Evolutionary conservation across 2,888 invertebrate species (phyloP), one percentile per base, ranked within the genome.

Genomic region (Rhodophaea formosa): DNA sequence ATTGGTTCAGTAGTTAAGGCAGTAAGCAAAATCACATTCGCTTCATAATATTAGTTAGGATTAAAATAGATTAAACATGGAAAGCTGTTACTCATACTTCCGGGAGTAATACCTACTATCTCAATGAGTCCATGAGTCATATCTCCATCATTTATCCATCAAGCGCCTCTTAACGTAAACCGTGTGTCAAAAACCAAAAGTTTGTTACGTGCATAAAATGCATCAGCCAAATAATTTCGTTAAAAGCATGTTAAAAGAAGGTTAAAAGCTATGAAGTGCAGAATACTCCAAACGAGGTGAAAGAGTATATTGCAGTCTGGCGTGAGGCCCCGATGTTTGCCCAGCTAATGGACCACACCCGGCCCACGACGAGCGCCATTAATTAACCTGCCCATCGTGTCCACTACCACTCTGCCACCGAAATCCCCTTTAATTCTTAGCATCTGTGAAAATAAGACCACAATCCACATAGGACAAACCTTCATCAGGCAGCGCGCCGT

Each of bases 261-360:
- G 23, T 46, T 10, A 32, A 17, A 39, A 52, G 52, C 52, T 10
- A 16, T 45, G 10, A 5, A 56, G 53, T 53, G 15, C 42, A 30
- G 35, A 49, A 52, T 47, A 57, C 30, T 46, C 23, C 43, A 42
- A 23, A 56, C 23, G 42, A 56, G 57, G 42, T 56, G 52, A 60
- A 54, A 43, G 56, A 46, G 64, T 59, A 62, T 62, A 59, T 68
- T 65, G 63, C 63, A 71, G 58, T 67, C 66, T 75, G 74, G 66
- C 79, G 75, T 75, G 74, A 75, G 70, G 61, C 62, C 67, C 68
- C 70, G 68, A 66, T 87, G 87, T 88, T 88, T 88, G 79, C 73
- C 69, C 74, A 80, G 67, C 79, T 88, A 88, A 88, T 89, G 87
- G 88, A 72, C 78, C 83, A 74, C 84, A 72, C 88, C 86, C 71